Base-by-base conservation (phyloP, 1,140 invertebrate species). In the Globodera ellingtonae region DNA sequence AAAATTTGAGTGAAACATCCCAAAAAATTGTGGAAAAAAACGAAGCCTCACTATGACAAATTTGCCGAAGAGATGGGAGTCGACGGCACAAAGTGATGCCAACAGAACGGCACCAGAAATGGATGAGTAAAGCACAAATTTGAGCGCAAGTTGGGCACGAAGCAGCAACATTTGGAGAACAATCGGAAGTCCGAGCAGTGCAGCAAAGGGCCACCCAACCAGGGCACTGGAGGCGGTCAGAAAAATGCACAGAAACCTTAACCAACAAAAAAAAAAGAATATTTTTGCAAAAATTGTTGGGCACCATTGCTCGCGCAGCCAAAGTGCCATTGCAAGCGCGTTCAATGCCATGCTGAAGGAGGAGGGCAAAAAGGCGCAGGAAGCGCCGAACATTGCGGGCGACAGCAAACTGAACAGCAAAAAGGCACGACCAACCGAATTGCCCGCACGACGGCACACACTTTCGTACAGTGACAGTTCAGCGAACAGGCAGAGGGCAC, bases 401-500 rank as follows among this genome's bases (percentile, higher is more conserved):
- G 94, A 93, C 79, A 97, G 93, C 15, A 97, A 89, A 24, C 94
- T 92, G 84, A 98, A 94, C 35, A 93, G 69, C 46, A 93, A 0
- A 94, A 93, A 84, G 6, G 52, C 44, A 47, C 44, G 70, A 21
- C 72, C 73, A 48, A 71, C 93, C 83, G 95, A 93, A 71, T 94
- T 92, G 9, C 96, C 96, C 91, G 97, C 95, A 90, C 95, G 93
- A 85, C 93, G 92, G 88, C 94, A 94, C 18, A 98, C 92, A 56
- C 93, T 93, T 94, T 94, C 94, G 90, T 97, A 98, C 90, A 98
- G 96, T 90, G 94, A 95, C 65, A 95, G 92, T 90, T 98, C 96
- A 87, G 94, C 48, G 13, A 77, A 69, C 96, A 93, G 18, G 97
- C 89, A 46, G 94, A 92, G 84, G 98, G 93, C 35, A 93, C 92